Evolutionary conservation across 35 echinoderm and acorn worm genomes (phyloP).

Genomic region (Lytechinus variegatus): DNA sequence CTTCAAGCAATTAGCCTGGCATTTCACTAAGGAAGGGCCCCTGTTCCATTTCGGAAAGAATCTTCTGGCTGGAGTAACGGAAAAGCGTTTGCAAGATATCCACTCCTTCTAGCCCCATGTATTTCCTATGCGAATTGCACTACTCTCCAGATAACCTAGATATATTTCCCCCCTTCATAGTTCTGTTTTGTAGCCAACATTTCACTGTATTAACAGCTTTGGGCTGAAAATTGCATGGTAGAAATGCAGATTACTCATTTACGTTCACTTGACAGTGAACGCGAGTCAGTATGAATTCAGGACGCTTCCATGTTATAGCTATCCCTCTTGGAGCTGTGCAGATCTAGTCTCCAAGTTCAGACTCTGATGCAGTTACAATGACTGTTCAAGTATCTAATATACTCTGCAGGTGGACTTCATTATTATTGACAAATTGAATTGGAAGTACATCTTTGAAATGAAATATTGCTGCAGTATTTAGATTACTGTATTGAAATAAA

Average conservation of each 20-base stretch:
- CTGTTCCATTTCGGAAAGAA: conserved; percentile 4
- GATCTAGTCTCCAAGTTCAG: background rate
- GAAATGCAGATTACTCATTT: background rate
- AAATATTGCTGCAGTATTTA: background rate
- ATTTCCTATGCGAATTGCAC: conserved; percentile 25
- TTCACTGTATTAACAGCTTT: background rate
- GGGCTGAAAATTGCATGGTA: background rate
- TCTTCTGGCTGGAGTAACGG: background rate
- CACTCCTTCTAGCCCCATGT: conserved; percentile 18
- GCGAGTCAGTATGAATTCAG: background rate
- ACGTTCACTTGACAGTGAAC: background rate
- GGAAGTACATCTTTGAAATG: background rate
- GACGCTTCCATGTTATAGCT: background rate
- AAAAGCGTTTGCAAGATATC: background rate
- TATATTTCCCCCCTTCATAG: conserved; percentile 22
- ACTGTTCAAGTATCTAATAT: background rate
- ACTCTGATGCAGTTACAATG: background rate
- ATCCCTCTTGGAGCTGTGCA: background rate
- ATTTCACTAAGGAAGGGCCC: background rate
- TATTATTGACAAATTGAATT: background rate
- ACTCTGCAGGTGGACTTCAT: too few species aligned
- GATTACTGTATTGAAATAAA: background rate
- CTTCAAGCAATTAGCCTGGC: too few species aligned
- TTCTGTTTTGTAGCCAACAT: background rate
- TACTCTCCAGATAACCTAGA: conserved; percentile 26